Evolutionary conservation across 2,113 vertebrate genomes (phyloP), one percentile per base, ranked within the genome.

Genomic region (Lophochroa leadbeateri): DNA sequence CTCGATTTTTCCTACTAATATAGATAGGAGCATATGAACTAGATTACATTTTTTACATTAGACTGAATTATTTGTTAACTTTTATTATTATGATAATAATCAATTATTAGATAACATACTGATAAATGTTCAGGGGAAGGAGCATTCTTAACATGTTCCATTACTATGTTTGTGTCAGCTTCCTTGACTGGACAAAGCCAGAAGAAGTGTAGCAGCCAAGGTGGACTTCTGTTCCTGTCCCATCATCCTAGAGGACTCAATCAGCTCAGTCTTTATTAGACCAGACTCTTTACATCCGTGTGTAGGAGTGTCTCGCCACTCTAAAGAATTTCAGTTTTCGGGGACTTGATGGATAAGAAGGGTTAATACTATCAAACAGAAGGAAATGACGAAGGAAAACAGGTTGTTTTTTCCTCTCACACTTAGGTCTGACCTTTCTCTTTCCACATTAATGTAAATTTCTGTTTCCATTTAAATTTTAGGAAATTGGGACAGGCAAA

Each of bases 391-490:
- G 47, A 89, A 82, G 13, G 9, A 85, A 91, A 85, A n/a, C 4
- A 21, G 2, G 13, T 8, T 2, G 49, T 95, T 67, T 83, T 80
- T 50, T 82, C 39, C 70, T 60, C 9, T 41, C 44, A 74, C 53
- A 72, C 49, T 78, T 76, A 52, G 11, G 31, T 77, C 67, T 86
- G 71, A 52, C 17, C 44, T 75, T 12, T 71, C 43, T 94, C 29
- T 83, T n/a, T 83, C 63, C 39, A 13, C 52, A 47, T 78, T 79
- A 71, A 61, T 41, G 35, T 46, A 91, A 76, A 86, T 91, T 93
- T 88, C 92, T 95, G 84, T 91, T 95, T 91, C 67, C n/a, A 60
- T 80, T 96, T 94, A 94, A 76, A 55, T 87, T 69, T 78, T 81
- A 84, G 68, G 85, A 91, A 88, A 43, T 50, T 49, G 37, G 82